Evolutionary conservation across 2,797 vertebrate species (phyloP).

Genomic region (Phrynocephalus forsythii): DNA sequence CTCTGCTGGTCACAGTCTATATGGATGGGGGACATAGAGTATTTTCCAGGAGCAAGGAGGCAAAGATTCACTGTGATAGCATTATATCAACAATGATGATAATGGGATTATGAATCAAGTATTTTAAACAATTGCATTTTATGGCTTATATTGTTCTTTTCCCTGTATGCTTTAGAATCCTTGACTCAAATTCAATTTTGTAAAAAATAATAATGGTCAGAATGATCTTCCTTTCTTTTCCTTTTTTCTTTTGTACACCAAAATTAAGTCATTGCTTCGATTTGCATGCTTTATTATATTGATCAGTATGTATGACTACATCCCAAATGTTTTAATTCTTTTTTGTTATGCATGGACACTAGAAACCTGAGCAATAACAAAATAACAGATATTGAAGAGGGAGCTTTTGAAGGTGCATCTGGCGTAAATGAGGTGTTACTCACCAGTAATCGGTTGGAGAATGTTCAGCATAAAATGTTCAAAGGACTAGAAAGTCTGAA

Average conservation of each 20-base stretch:
- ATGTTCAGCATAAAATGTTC: slow-evolving; percentile 91
- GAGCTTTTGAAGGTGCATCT: slow-evolving; percentile 92
- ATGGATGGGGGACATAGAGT: no score
- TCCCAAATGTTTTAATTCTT: slow-evolving; percentile 25
- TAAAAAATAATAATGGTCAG: slow-evolving; percentile 3
- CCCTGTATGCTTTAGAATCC: background rate
- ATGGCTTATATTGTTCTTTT: background rate
- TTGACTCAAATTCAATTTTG: background rate
- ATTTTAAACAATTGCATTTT: background rate
- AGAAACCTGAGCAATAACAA: slow-evolving; percentile 99
- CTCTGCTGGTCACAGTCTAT: background rate
- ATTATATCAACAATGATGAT: background rate
- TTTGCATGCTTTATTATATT: background rate
- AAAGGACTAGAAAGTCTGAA: slow-evolving; percentile 93
- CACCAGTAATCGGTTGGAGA: slow-evolving; percentile 94
- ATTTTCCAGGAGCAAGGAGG: background rate
- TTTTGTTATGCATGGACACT: slow-evolving; percentile 52
- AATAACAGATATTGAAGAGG: slow-evolving; percentile 97
- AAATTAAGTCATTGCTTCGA: background rate
- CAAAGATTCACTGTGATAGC: background rate
- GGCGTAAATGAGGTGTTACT: slow-evolving; percentile 95
- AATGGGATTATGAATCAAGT: background rate
- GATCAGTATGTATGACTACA: background rate
- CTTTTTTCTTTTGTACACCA: background rate
- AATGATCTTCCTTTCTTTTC: background rate